Base-by-base conservation (phyloP, 2,113 vertebrate species). In the Serinus canaria region DNA sequence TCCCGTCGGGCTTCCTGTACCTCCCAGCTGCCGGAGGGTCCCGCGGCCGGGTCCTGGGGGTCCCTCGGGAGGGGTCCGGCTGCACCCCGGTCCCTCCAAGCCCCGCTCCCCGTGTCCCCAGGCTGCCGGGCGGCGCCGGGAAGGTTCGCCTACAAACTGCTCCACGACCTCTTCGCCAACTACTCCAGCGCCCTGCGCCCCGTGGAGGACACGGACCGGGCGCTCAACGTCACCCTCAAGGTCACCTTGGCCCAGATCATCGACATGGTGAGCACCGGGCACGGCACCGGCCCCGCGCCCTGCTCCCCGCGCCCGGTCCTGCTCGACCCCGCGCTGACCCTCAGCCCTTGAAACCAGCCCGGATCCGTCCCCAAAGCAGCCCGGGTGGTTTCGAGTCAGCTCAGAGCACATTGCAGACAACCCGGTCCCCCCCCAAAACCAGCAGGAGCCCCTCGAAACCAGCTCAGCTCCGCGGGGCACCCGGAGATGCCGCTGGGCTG, bases 191-290 rank as follows among this genome's bases (percentile, higher is more conserved):
- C 98, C 9, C 95, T 99, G 97, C 98, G 98, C 56, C 99, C 99
- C 4, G 98, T 98, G 91, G 98, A 98, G 55, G 98, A 99, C 97
- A 99, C 98, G 3, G 98, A 98, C 46, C 97, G 95, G 81, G 98
- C 97, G 7, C 97, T 99, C 74, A 99, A 99, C 8, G 98, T 99
- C 94, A 99, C 98, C 41, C 97, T 99, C 25, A 99, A 98, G 95
- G 97, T 99, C 96, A 99, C 99, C 16, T 90, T 99, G 43, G 98
- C 99, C 50, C 99, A 99, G 96, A 99, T 99, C 95, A 99, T 99
- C 11, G 98, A 99, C 96, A 99, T 99, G 99, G 99, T 99, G 97
- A 97, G 97, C n/a, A 52, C 15, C 7, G 2, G 55, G 14, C 46
- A 7, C 4, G 15, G 68, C 58, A 6, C 74, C 24, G 6, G 44